A percentile compares a stretch with the other conserved stretches of the same genome.
These are phyloP conservation scores for Adelosebastes latens DNA, from an alignment of 2,797 vertebrate species.

Conservation along the genomic window DNA sequence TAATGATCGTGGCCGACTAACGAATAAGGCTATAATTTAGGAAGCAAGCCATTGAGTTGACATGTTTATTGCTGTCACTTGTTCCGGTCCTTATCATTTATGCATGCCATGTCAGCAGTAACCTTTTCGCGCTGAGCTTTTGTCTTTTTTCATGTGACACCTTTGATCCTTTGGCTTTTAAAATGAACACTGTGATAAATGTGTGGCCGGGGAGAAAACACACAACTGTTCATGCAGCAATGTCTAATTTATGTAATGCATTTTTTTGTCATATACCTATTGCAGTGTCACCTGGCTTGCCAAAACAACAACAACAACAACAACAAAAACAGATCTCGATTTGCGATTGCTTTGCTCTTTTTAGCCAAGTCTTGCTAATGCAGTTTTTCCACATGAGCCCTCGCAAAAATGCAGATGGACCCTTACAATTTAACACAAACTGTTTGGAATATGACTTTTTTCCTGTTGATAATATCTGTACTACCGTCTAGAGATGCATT, in stretches of 20 bases:
- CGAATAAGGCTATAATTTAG: slow-evolving; percentile 79
- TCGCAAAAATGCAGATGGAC: slow-evolving; percentile 54
- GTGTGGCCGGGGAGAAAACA: slow-evolving; percentile 45
- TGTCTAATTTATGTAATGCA: slow-evolving; percentile 12
- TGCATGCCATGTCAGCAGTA: slow-evolving; percentile 76
- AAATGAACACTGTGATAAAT: slow-evolving; percentile 82
- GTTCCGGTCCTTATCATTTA: slow-evolving; percentile 70
- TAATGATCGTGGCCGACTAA: slow-evolving; percentile 69
- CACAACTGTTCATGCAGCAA: slow-evolving; percentile 37
- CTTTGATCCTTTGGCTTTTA: slow-evolving; percentile 60
- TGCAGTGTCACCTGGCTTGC: slow-evolving; percentile 6
- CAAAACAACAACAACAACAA: background rate
- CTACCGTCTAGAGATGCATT: slow-evolving; percentile 54
- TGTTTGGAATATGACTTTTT: slow-evolving; percentile 57
- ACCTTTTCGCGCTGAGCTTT: slow-evolving; percentile 66
- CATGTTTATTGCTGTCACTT: slow-evolving; percentile 78
- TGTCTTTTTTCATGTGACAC: slow-evolving; percentile 51
- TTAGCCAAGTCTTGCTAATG: slow-evolving; percentile 22
- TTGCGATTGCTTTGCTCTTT: slow-evolving; percentile 17
- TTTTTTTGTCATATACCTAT: background rate
- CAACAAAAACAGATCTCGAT: background rate
- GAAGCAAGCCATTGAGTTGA: slow-evolving; percentile 81
- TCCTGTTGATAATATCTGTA: slow-evolving; percentile 53
- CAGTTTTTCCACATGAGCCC: slow-evolving; percentile 49
- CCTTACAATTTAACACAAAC: slow-evolving; percentile 36